Percentiles rank a stretch among this genome's conserved stretches.
phyloP scores from a whole-genome alignment of 64 coral and sea anemone genomes.

The Pocillopora damicornis region DNA sequence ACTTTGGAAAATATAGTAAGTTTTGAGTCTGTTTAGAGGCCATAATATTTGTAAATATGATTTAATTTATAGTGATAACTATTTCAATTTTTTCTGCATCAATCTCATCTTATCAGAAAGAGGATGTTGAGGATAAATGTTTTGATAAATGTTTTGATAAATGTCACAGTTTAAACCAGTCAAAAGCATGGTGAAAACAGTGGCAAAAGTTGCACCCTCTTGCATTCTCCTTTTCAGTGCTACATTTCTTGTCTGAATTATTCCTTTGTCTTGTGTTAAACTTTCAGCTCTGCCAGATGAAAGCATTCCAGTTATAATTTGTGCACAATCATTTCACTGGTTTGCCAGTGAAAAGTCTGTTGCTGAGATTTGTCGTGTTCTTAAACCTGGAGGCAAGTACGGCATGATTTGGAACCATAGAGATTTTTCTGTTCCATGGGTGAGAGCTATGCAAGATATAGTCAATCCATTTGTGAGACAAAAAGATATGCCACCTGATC shows the following conservation, averaged over 20 bases:
- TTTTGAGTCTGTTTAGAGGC: too few relatives aligned
- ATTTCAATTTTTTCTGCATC: too few relatives aligned
- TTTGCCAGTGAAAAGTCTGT: slow-evolving; percentile 71
- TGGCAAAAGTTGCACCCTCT: neutral
- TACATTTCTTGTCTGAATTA: neutral
- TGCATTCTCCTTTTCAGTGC: neutral
- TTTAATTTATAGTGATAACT: too few relatives aligned
- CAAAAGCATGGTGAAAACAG: too few relatives aligned
- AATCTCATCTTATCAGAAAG: too few relatives aligned
- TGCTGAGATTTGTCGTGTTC: slow-evolving; percentile 82
- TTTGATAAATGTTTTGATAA: too few relatives aligned
- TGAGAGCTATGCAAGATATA: slow-evolving; percentile 61
- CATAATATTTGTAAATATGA: too few relatives aligned
- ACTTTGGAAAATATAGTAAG: too few relatives aligned
- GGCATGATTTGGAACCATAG: slow-evolving; percentile 80
- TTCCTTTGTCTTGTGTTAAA: neutral
- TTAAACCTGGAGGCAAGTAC: slow-evolving; percentile 63
- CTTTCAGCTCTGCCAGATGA: slow-evolving; percentile 53
- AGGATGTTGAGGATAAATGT: too few relatives aligned
- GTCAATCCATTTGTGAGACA: slow-evolving; percentile 30
- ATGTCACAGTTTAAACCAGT: too few relatives aligned
- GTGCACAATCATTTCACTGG: slow-evolving; percentile 84
- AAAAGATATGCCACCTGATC: slow-evolving; percentile 23
- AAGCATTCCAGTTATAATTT: slow-evolving; percentile 55
- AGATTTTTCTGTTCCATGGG: slow-evolving; percentile 67